These are phyloP conservation scores for Cecidostiba fungosa DNA, from an alignment of 2,888 invertebrate species.

Conservation along the genomic window DNA sequence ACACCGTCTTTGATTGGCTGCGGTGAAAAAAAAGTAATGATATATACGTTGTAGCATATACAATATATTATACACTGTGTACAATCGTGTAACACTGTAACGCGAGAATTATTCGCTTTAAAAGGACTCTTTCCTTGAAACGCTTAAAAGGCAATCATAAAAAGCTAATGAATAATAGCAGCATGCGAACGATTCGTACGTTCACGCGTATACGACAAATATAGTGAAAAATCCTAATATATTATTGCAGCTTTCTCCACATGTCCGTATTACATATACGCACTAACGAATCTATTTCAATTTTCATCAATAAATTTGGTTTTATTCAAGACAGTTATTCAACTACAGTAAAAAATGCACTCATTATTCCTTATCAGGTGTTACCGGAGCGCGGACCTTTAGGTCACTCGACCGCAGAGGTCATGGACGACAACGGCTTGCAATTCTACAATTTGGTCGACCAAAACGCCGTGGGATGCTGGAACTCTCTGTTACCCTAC, in stretches of 20 bases:
- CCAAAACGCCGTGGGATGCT: constrained; percentile 91
- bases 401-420: constrained; percentile 87
- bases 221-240: neutral
- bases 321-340: neutral
- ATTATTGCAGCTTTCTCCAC: neutral
- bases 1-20: neutral
- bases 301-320: neutral
- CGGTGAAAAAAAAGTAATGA: neutral
- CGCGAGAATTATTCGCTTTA: neutral
- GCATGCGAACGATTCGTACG: neutral
- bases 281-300: neutral
- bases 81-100: neutral
- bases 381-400: constrained; percentile 86
- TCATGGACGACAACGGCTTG: constrained; percentile 88
- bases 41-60: neutral
- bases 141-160: neutral
- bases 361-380: constrained; percentile 68
- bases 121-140: neutral
- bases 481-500: constrained; percentile 87
- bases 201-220: neutral
- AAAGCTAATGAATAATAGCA: neutral
- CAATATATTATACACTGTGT: too few relatives aligned
- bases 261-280: neutral
- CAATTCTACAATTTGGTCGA: constrained; percentile 90
- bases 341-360: neutral